These are phyloP conservation scores for Eumerus sabulonum DNA, from an alignment of 2,888 invertebrate genomes.

Conservation along the genomic window DNA sequence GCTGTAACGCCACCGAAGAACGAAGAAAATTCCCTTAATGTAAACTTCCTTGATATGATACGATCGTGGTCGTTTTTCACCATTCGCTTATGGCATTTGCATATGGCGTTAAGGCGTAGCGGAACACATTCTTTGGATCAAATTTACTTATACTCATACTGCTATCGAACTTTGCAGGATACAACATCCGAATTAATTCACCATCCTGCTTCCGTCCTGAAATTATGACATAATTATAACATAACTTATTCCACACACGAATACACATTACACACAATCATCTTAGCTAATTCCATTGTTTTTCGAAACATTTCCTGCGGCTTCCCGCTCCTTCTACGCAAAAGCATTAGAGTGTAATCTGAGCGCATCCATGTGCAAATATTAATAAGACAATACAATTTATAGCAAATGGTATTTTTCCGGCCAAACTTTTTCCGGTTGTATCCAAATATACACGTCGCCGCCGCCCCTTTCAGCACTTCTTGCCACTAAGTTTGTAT, in stretches of 20 bases:
- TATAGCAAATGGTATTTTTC: constrained; percentile 64
- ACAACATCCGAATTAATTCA: constrained; percentile 48
- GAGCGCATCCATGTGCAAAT: constrained; percentile 65
- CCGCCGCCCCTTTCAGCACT: constrained; percentile 11
- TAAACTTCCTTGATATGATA: no score
- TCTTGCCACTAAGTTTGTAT: constrained; percentile 13
- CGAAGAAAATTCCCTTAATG: no score
- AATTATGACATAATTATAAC: constrained; percentile 57
- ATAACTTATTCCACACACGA: constrained; percentile 19
- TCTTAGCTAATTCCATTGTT: constrained; percentile 58
- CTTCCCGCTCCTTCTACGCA: constrained; percentile 45
- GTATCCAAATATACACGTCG: constrained; percentile 37
- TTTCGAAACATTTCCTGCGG: constrained; percentile 59
- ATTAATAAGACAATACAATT: constrained; percentile 67
- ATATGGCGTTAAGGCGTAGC: no score
- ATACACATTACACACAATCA: constrained; percentile 22
- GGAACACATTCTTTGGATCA: not conserved
- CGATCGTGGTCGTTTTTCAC: no score
- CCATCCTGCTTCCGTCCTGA: constrained; percentile 49
- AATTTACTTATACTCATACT: constrained; percentile 8
- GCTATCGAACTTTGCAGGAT: not conserved
- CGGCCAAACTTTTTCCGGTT: constrained; percentile 58
- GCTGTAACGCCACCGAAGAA: no score
- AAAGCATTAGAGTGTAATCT: constrained; percentile 54
- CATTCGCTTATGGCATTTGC: no score